Percentiles rank a stretch among this genome's conserved stretches.
phyloP scores from a whole-genome alignment of 2,888 invertebrate species.

The Pheosia gnoma region DNA sequence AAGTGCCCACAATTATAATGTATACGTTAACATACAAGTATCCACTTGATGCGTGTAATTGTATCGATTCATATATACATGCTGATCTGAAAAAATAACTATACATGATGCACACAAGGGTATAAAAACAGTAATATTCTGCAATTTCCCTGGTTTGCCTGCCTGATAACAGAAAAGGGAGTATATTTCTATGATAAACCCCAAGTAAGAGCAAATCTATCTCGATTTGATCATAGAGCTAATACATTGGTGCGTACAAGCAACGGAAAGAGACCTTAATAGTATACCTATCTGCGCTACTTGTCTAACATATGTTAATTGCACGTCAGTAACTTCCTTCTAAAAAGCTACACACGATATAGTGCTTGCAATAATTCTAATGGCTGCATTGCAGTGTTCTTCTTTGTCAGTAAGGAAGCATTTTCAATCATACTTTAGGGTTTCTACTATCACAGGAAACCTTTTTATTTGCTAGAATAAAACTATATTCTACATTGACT shows the following conservation, averaged over 20 bases:
- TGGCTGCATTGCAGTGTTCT: conserved; percentile 18
- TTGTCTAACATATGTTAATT: background rate
- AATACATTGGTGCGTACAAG: background rate
- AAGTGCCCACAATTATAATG: conserved; percentile 41
- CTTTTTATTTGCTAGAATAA: no score
- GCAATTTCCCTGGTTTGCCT: conserved; percentile 33
- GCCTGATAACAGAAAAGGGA: conserved; percentile 3
- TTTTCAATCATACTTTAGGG: conserved; percentile 26
- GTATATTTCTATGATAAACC: conserved; percentile 6
- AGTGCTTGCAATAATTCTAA: background rate
- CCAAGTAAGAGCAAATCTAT: background rate
- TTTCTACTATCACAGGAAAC: no score
- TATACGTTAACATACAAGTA: conserved; percentile 38
- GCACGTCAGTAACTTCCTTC: background rate
- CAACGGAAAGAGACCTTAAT: background rate
- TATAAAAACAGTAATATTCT: conserved; percentile 32
- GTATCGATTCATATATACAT: conserved; percentile 18
- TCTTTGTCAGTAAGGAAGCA: conserved; percentile 18
- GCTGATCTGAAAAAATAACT: conserved; percentile 23
- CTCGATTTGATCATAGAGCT: background rate
- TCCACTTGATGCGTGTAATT: conserved; percentile 31
- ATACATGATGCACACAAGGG: conserved; percentile 29
- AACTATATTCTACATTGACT: no score
- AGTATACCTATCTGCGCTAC: background rate
- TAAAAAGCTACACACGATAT: background rate